These are phyloP conservation scores for Capitulum mitella DNA, from an alignment of 2,888 invertebrate genomes.

Conservation along the genomic window DNA sequence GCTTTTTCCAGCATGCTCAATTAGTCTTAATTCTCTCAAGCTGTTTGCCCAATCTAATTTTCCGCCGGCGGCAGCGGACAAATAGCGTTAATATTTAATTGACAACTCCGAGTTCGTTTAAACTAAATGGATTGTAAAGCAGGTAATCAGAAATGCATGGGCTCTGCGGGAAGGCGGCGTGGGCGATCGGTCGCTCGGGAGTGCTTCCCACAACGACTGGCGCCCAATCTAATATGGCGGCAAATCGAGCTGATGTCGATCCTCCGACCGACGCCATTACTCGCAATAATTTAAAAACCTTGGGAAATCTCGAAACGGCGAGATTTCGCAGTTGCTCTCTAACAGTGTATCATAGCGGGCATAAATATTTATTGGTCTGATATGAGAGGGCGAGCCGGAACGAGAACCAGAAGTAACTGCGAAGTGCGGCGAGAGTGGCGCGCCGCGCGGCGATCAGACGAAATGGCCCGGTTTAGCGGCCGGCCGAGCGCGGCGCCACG, in stretches of 20 bases:
- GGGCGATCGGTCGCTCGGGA: not conserved
- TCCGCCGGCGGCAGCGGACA: not conserved
- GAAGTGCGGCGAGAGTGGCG: not conserved
- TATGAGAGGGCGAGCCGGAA: not conserved
- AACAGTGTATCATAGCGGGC: conserved; percentile 7
- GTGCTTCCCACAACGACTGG: conserved; percentile 5
- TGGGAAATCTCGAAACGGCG: not conserved
- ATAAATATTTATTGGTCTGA: conserved; percentile 15
- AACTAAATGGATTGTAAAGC: conserved; percentile 10
- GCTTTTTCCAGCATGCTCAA: not conserved
- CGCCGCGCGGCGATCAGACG: not conserved
- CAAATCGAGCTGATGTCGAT: not conserved
- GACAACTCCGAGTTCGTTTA: conserved; percentile 17
- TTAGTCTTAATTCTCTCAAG: conserved; percentile 5
- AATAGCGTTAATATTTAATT: conserved; percentile 23
- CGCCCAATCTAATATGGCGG: conserved; percentile 16
- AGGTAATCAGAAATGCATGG: conserved; percentile 25
- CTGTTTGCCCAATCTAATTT: conserved; percentile 17
- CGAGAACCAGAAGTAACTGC: not conserved
- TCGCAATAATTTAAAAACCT: conserved; percentile 23
- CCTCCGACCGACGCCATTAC: not conserved
- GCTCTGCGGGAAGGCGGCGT: not conserved
- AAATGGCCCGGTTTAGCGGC: not conserved
- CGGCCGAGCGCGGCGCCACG: not conserved
- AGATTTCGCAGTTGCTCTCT: conserved; percentile 2